A percentile compares a stretch with the other conserved stretches of the same genome.
Evolutionary conservation across 2,797 vertebrate genomes (phyloP).

Genomic region (Takifugu rubripes): DNA sequence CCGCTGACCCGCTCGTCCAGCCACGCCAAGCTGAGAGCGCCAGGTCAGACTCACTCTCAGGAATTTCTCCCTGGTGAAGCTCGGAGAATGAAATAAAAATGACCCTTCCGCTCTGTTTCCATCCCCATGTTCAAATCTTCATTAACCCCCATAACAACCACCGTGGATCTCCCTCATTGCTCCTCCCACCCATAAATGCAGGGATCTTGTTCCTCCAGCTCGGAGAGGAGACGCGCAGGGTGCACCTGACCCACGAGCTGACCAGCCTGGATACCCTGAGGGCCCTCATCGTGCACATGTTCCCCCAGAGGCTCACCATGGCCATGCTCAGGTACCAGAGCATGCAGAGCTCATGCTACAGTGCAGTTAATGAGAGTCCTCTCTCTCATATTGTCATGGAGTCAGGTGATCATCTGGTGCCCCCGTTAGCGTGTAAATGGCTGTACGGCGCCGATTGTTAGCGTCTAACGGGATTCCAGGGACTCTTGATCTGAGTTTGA

Average conservation of each 20-base stretch:
- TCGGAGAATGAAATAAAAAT: conserved; percentile 3
- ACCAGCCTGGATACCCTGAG: conserved; percentile 97
- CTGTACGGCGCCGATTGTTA: conserved; percentile 8
- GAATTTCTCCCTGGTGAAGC: no score
- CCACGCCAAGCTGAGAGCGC: conserved; percentile 91
- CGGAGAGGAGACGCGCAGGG: conserved; percentile 91
- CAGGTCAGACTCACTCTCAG: conserved; percentile 75
- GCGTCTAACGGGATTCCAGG: conserved; percentile 10
- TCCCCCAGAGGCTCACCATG: conserved; percentile 98
- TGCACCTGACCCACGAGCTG: conserved; percentile 97
- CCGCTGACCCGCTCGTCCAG: conserved; percentile 92
- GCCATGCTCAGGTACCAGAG: conserved; percentile 84
- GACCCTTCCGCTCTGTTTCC: conserved; percentile 13
- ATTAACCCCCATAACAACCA: conserved; percentile 5
- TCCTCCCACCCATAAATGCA: conserved; percentile 58
- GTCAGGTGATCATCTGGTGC: no score
- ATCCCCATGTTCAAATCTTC: conserved; percentile 21
- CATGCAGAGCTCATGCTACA: no score
- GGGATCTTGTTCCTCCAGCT: conserved; percentile 97
- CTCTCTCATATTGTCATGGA: no score
- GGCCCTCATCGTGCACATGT: conserved; percentile 97
- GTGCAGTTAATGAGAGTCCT: not conserved
- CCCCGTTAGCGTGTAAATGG: not conserved
- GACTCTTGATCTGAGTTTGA: not conserved
- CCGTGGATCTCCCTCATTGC: conserved; percentile 35